phyloP scores from a whole-genome alignment of 2,113 vertebrate species.

The Paraplagusia blochii region DNA sequence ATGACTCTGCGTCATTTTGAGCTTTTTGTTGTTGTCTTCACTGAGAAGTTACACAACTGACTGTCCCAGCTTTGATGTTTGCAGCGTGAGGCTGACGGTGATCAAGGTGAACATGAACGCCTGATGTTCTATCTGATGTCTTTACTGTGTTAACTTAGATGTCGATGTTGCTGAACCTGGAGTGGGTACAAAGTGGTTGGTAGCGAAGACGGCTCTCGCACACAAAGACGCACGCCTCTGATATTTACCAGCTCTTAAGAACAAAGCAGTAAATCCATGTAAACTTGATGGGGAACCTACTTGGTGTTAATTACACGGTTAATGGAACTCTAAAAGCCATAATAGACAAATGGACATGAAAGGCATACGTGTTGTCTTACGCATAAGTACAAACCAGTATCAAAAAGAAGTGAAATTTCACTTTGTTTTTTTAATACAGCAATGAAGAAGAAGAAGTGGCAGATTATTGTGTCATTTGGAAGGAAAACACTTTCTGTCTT shows the following conservation, averaged over 20 bases:
- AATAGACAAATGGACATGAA: conserved; percentile 73
- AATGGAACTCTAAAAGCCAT: conserved; percentile 76
- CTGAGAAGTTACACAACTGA: conserved; percentile 5
- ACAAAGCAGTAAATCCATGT: conserved; percentile 66
- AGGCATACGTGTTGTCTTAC: conserved; percentile 65
- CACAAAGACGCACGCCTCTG: conserved; percentile 65
- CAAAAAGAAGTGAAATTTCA: conserved; percentile 45
- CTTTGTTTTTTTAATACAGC: conserved; percentile 40
- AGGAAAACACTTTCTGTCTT: background rate
- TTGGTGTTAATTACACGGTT: conserved; percentile 79
- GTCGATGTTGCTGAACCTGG: conserved; percentile 51
- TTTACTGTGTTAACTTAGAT: conserved; percentile 28
- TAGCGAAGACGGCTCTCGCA: conserved; percentile 43
- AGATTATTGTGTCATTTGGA: conserved; percentile 12
- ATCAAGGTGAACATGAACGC: conserved; percentile 56
- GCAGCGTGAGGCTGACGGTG: conserved; percentile 12
- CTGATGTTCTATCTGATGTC: conserved; percentile 36
- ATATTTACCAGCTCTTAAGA: conserved; percentile 74
- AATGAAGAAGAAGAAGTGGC: conserved; percentile 24
- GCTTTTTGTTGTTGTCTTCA: background rate
- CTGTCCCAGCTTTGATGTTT: conserved; percentile 54
- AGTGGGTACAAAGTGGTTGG: conserved; percentile 59
- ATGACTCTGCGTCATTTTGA: too few relatives aligned
- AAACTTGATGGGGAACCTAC: conserved; percentile 77
- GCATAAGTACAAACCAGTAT: conserved; percentile 63